Base-by-base conservation (phyloP, 2,888 invertebrate species). In the Andricus curvator region DNA sequence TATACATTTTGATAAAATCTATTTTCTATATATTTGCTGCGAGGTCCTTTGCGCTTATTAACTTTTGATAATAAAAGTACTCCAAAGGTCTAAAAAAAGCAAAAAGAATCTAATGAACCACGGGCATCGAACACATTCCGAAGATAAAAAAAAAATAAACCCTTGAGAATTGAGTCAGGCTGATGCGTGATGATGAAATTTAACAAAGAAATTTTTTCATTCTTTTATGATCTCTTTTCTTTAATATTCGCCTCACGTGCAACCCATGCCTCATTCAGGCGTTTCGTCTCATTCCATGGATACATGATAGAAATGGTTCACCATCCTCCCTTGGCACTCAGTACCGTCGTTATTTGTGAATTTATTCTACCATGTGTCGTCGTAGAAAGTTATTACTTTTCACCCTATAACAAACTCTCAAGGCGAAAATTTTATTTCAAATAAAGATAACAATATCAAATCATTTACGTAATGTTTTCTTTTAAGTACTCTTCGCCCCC, bases 231-330 rank as follows among this genome's bases (percentile, higher is more conserved):
- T 77, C 76, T 78, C 41, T n/a, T 44, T 44, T 48, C 79, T 83
- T 83, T 81, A 85, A 86, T 85, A 86, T 85, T 86, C 85, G 80
- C 78, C 82, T 84, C 85, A 86, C 84, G 86, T 84, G 77, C 78
- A 77, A 81, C 80, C 85, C 78, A 85, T 86, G 82, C 83, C 81
- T 86, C 84, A 86, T 84, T 81, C 81, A 74, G 56, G 74, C 56
- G 51, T 20, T 51, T 70, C 48, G 25, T 70, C 48, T 48, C 29
- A 33, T 37, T 56, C 37, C 70, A 70, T 51, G 20, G 70, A 70
- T 51, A 70, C 51, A 70, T 70, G 70, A 70, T 70, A 51, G 51
- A 70, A 70, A 70, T 29, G 70, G 70, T 70, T 70, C 70, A 33
- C 74, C 37, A 33, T 51, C 37, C 56, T 74, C 56, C 33, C 56